Base-by-base conservation (phyloP, 1,140 invertebrate species). In the Drosophila kanapiae region DNA sequence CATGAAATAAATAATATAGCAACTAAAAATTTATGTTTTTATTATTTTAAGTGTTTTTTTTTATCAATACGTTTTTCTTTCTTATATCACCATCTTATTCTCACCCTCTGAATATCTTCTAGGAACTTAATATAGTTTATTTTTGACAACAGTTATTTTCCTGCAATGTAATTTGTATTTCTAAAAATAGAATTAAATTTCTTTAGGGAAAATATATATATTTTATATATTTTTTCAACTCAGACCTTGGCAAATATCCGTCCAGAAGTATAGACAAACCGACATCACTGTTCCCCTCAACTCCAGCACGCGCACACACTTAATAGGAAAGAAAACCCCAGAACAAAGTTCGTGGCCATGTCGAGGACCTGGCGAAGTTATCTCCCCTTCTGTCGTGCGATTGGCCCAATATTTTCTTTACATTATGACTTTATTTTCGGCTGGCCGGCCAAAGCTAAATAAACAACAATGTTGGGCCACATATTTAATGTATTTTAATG, bases 401-500 rank as follows among this genome's bases (percentile, higher is more conserved):
- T 72, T 58, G 16, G 56, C 23, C 58, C 70, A 74, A 80, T 87
- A 83, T 80, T 81, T 88, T 78, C 61, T 65, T 74, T 82, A 75
- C 69, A 75, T 78, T 88, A 87, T 87, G 88, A 83, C 83, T 88
- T 91, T 74, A 82, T 78, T 83, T 84, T 62, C 40, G 85, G 49
- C 61, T 51, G 63, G 27, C 43, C 40, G 51, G 54, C 81, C 43
- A 62, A 70, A 75, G 64, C 71, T 75, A 80, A 91, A 77, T 78
- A 78, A 83, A 80, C 71, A 79, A 64, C 54, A 42, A 47, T 18
- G 59, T 35, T 42, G 48, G 64, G 45, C 54, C 61, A 75, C 35
- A 56, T 64, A 82, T 80, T 67, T 78, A 82, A 84, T 80, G 78
- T 91, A 86, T 87, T 82, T 91, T 80, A 90, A 90, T 88, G 81